Evolutionary conservation across 92 coral and sea anemone species (phyloP), one percentile per base, ranked within the genome.

Genomic region (Zoanthus gigantus): DNA sequence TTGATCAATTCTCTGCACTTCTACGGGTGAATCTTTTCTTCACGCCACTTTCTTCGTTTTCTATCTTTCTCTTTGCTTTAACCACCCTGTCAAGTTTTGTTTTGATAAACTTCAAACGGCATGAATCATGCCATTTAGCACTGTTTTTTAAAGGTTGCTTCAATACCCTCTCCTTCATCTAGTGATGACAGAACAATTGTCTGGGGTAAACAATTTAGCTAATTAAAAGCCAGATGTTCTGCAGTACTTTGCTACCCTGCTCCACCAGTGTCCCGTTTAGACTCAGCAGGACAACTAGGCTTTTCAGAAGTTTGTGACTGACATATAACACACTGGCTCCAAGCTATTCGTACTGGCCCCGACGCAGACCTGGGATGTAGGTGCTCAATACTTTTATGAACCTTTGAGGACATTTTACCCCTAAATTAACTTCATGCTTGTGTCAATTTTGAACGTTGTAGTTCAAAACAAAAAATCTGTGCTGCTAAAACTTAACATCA

Each of bases 101-200:
- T 82, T 92, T 92, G 54, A 86, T 92, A 61, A 72, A 90, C 79
- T 79, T 80, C 75, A 85, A 85, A 74, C 90, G 68, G 78, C 92
- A 92, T 28, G 89, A 73, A 71, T 86, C 92, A 80, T 89, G 94
- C 92, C 94, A 89, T 79, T 89, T 81, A 9, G 83, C 92, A 66
- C 82, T 87, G 76, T 92, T 86, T 48, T 75, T 83, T 60, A 14
- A 92, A 89, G 48, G 77, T 81, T 86, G 74, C 79, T 60, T 92
- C 95, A 18, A 90, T 92, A 76, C 85, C 92, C 46, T 88, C 68
- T 66, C 85, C 92, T 65, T 88, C 88, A 79, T 85, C 53, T 58
- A 83, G 80, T 73, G 52, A 66, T 53, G 46, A 83, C 53, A 61
- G 10, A 29, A 15, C 18, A 52, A 79, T 37, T 45, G 84, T 37